Conservation (phyloP, 1,140 invertebrate species). For the Brachionus calyciflorus region DNA sequence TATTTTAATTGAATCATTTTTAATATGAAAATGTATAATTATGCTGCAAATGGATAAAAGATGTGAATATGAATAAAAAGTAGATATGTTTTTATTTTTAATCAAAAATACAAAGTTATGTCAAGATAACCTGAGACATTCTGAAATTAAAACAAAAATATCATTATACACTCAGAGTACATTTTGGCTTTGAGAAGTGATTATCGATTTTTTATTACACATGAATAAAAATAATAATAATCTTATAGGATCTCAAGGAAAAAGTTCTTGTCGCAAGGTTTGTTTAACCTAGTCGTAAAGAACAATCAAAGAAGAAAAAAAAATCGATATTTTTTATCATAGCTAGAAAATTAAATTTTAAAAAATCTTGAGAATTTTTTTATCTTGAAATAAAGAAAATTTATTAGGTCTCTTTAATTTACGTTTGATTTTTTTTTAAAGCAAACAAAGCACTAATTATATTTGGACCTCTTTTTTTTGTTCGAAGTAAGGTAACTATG, state of each 20-base stretch:
- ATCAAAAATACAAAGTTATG: not conserved
- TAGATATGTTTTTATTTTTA: too few species aligned
- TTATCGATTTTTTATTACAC: conserved; percentile 34
- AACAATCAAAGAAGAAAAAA: conserved; percentile 27
- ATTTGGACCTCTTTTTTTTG: not conserved
- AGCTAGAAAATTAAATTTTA: too few species aligned
- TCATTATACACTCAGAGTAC: not conserved
- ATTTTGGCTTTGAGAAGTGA: not conserved
- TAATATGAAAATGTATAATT: too few species aligned
- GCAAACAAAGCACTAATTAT: too few species aligned
- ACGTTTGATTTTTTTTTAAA: too few species aligned
- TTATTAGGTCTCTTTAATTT: too few species aligned
- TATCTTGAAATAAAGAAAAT: too few species aligned
- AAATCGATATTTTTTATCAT: too few species aligned
- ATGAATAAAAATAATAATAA: too few species aligned
- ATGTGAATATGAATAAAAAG: too few species aligned
- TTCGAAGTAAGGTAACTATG: conserved; percentile 3
- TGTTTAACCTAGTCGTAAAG: not conserved
- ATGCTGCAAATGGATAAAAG: too few species aligned
- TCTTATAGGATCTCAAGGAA: not conserved
- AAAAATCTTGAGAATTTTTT: not conserved
- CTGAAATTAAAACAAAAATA: not conserved
- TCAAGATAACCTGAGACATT: not conserved
- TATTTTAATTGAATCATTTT: too few species aligned
- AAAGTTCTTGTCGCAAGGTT: not conserved